A percentile compares a stretch with the other conserved stretches of the same genome.
Conservation (phyloP, 2,888 invertebrate species). For the Platyscelio sp. region DNA sequence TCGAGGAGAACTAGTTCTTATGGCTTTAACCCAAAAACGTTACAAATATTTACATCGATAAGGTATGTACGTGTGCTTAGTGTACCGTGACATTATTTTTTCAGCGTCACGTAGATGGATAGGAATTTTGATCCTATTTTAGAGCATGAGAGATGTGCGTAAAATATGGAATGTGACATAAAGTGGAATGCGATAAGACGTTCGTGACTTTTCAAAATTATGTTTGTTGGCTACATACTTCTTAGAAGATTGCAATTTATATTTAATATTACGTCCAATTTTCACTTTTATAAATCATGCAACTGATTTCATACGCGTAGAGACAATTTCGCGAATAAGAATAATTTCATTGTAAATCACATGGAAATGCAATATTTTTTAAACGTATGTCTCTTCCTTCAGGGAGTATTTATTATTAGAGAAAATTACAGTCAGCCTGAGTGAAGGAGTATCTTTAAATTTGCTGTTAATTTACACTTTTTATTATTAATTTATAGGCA, state of each 20-base stretch:
- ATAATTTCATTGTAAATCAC: too few relatives aligned
- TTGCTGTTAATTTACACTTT: too few relatives aligned
- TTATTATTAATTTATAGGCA: too few relatives aligned
- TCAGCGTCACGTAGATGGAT: constrained; percentile 35
- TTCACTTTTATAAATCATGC: not conserved
- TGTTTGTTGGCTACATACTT: not conserved
- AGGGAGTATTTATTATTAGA: too few relatives aligned
- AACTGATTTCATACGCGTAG: too few relatives aligned
- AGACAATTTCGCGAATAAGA: too few relatives aligned
- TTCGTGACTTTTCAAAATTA: constrained; percentile 33
- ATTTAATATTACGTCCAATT: not conserved
- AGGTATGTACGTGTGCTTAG: not conserved
- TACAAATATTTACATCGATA: constrained; percentile 38
- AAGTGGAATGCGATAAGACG: constrained; percentile 43
- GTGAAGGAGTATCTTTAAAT: too few relatives aligned
- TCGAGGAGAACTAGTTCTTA: constrained; percentile 12
- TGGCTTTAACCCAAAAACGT: constrained; percentile 9
- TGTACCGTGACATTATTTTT: constrained; percentile 38
- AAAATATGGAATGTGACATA: constrained; percentile 43
- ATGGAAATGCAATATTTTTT: too few relatives aligned
- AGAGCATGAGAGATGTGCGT: constrained; percentile 35
- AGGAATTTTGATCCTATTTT: constrained; percentile 54
- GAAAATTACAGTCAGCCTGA: too few relatives aligned
- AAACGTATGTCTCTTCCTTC: too few relatives aligned
- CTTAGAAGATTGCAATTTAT: constrained; percentile 19